A percentile compares a stretch with the other conserved stretches of the same genome.
phyloP scores from a whole-genome alignment of 2,888 invertebrate species.

The Noctua comes region DNA sequence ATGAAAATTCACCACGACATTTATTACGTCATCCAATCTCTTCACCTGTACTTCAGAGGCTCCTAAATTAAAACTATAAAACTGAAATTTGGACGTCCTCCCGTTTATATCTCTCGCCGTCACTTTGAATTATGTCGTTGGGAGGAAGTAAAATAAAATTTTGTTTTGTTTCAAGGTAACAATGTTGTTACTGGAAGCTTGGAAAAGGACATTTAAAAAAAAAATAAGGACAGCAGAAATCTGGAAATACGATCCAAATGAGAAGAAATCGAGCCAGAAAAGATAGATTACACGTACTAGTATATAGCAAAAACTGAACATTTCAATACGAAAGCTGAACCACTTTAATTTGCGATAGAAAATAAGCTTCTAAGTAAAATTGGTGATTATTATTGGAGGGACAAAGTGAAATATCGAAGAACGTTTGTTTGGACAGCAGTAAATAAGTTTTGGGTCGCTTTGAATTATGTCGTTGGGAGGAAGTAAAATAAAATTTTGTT shows the following conservation, averaged over 20 bases:
- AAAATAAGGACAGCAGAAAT: conserved; percentile 21
- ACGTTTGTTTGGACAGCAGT: conserved; percentile 62
- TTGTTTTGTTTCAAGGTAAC: conserved; percentile 20
- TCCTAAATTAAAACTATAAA: conserved; percentile 66
- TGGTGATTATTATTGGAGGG: conserved; percentile 58
- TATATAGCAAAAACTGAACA: conserved; percentile 71
- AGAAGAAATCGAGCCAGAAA: conserved; percentile 32
- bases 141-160: conserved; percentile 52
- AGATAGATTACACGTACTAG: conserved; percentile 59
- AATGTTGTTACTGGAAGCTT: neutral
- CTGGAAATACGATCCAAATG: conserved; percentile 21
- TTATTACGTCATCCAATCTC: conserved; percentile 63
- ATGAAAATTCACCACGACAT: conserved; percentile 56
- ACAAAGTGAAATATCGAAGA: conserved; percentile 66
- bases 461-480: conserved; percentile 43
- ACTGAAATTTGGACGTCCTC: conserved; percentile 56
- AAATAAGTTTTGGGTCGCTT: conserved; percentile 73
- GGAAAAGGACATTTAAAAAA: conserved; percentile 2
- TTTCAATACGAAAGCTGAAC: conserved; percentile 65
- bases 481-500: conserved; percentile 51
- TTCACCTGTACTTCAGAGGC: conserved; percentile 55
- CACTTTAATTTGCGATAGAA: conserved; percentile 44
- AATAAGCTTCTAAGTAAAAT: conserved; percentile 47
- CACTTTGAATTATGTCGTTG: conserved; percentile 37
- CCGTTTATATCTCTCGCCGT: conserved; percentile 42